These are phyloP conservation scores for Chelon auratus DNA, from an alignment of 2,797 vertebrate species.

Conservation along the genomic window DNA sequence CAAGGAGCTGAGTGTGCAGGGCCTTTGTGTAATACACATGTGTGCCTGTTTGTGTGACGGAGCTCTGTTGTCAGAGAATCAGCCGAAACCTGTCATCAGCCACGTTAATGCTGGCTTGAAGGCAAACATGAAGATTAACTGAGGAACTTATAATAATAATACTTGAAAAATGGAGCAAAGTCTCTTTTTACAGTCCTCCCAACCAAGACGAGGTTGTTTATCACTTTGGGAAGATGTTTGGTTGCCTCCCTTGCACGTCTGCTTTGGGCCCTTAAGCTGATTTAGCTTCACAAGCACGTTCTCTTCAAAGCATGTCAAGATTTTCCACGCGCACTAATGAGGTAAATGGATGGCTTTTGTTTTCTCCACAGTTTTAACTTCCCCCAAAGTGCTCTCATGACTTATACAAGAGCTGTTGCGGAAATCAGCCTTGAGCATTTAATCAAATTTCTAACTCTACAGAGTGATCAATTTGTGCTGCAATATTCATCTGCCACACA, in stretches of 20 bases:
- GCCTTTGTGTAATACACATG: background rate
- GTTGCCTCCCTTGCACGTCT: constrained; percentile 69
- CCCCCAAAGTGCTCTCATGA: constrained; percentile 75
- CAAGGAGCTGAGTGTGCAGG: constrained; percentile 17
- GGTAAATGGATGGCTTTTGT: constrained; percentile 82
- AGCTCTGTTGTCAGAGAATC: constrained; percentile 53
- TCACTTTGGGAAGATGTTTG: constrained; percentile 73
- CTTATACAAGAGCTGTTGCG: constrained; percentile 71
- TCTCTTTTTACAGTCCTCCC: constrained; percentile 67
- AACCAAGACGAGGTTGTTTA: constrained; percentile 73
- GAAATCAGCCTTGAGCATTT: constrained; percentile 73
- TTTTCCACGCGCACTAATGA: constrained; percentile 80
- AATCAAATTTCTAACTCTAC: constrained; percentile 73
- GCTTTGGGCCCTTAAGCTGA: constrained; percentile 75
- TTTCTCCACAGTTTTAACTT: constrained; percentile 76
- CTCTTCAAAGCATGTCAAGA: constrained; percentile 79
- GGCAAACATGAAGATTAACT: constrained; percentile 74
- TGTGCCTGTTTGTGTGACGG: constrained; percentile 18
- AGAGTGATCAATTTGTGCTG: constrained; percentile 73
- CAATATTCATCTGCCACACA: constrained; percentile 59
- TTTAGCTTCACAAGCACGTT: constrained; percentile 73
- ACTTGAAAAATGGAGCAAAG: constrained; percentile 73
- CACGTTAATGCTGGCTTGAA: constrained; percentile 68
- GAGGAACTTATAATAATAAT: constrained; percentile 69
- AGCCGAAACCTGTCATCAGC: constrained; percentile 67